Conservation (phyloP, 2,888 invertebrate genomes). For the Onthophagus sagittarius region DNA sequence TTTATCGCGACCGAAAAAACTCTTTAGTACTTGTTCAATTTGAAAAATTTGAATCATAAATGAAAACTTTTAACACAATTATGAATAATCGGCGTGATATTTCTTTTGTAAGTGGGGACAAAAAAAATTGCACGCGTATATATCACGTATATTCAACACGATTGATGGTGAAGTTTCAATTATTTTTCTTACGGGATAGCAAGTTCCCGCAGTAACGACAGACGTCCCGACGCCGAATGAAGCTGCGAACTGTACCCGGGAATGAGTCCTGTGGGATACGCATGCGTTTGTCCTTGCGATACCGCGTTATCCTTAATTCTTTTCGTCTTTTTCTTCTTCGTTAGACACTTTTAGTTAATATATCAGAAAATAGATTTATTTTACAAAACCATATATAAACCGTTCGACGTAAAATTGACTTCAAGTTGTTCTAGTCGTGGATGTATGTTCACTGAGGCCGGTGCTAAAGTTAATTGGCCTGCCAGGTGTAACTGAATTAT, state of each 20-base stretch:
- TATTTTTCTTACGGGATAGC: background rate
- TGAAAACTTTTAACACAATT: no score
- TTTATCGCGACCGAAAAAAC: background rate
- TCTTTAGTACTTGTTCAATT: background rate
- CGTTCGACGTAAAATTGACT: background rate
- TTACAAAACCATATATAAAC: background rate
- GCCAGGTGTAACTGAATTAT: conserved; percentile 6
- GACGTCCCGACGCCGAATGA: conserved; percentile 31
- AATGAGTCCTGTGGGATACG: conserved; percentile 34
- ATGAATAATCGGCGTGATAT: no score
- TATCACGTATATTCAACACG: no score
- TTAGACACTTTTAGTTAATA: background rate
- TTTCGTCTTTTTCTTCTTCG: background rate
- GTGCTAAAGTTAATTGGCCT: background rate
- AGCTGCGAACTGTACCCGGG: conserved; percentile 33
- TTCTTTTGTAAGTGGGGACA: no score
- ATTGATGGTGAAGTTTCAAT: no score
- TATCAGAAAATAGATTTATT: no score
- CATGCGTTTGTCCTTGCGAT: conserved; percentile 26
- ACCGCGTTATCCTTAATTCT: conserved; percentile 19
- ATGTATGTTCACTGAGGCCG: background rate
- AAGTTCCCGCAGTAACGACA: conserved; percentile 19
- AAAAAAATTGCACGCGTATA: no score
- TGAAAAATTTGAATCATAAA: no score
- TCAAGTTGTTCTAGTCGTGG: no score